Evolutionary conservation across 2,888 invertebrate genomes (phyloP).

Genomic region (Candidula unifasciata): DNA sequence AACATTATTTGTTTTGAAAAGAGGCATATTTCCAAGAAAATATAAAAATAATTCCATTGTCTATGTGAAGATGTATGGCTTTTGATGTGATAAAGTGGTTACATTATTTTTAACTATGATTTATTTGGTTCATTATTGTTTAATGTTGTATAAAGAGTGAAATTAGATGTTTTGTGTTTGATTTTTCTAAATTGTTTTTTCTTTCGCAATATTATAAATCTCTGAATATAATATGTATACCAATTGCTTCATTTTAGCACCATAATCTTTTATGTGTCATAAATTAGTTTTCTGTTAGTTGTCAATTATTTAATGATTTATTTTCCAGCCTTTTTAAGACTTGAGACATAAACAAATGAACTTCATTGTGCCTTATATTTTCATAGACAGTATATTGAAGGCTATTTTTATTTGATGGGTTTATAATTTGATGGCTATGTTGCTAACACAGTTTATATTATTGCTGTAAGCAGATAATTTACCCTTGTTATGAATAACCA

Average conservation of each 20-base stretch:
- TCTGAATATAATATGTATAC: background rate
- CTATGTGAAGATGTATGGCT: background rate
- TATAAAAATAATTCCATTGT: background rate
- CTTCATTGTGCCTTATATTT: conserved; percentile 11
- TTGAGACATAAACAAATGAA: background rate
- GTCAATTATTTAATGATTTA: too few relatives aligned
- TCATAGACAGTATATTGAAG: background rate
- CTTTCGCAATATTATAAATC: background rate
- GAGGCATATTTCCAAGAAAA: background rate
- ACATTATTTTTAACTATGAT: background rate
- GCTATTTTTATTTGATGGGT: background rate
- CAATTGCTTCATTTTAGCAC: too few relatives aligned
- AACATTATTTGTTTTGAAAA: background rate
- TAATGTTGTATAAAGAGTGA: too few relatives aligned
- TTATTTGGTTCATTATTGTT: too few relatives aligned
- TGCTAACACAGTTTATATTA: background rate
- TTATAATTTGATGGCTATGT: background rate
- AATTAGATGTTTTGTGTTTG: too few relatives aligned
- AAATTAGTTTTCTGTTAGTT: too few relatives aligned
- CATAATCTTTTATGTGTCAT: too few relatives aligned
- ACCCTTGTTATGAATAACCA: too few relatives aligned
- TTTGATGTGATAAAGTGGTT: background rate
- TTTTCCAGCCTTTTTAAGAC: too few relatives aligned
- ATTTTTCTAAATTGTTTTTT: too few relatives aligned
- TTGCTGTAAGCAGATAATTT: background rate